Conservation (phyloP, 1,140 invertebrate genomes). For the Macrotrachela quadricornifera region DNA sequence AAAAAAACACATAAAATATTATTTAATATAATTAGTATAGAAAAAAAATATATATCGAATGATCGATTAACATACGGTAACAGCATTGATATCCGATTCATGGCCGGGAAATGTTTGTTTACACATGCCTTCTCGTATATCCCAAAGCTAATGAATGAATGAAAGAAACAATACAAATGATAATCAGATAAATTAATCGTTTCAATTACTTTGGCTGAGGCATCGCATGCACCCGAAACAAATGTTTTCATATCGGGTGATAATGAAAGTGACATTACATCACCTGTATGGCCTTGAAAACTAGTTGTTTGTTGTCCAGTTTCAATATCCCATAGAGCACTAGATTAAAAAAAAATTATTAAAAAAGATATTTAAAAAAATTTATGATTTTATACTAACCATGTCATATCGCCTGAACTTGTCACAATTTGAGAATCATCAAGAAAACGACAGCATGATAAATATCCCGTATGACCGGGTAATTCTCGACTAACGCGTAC, state of each 20-base stretch:
- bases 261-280: constrained; percentile 88
- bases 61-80: constrained; percentile 36
- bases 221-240: constrained; percentile 90
- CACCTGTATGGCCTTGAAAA: constrained; percentile 87
- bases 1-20: too few relatives aligned
- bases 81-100: constrained; percentile 92
- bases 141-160: constrained; percentile 48
- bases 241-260: constrained; percentile 85
- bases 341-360: constrained; percentile 33
- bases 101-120: constrained; percentile 95
- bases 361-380: neutral
- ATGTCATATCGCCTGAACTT: constrained; percentile 91
- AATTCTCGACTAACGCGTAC: constrained; percentile 73
- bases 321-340: constrained; percentile 94
- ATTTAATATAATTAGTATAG: too few relatives aligned
- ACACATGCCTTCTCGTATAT: constrained; percentile 81
- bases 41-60: too few relatives aligned
- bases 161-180: too few relatives aligned
- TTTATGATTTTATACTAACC: constrained; percentile 38
- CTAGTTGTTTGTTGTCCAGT: constrained; percentile 88
- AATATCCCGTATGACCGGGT: constrained; percentile 86
- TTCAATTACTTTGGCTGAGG: constrained; percentile 51
- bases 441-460: constrained; percentile 90
- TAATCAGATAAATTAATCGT: too few relatives aligned
- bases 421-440: constrained; percentile 98